Conservation (phyloP, 2,888 invertebrate genomes). For the Chouioia cunea region DNA sequence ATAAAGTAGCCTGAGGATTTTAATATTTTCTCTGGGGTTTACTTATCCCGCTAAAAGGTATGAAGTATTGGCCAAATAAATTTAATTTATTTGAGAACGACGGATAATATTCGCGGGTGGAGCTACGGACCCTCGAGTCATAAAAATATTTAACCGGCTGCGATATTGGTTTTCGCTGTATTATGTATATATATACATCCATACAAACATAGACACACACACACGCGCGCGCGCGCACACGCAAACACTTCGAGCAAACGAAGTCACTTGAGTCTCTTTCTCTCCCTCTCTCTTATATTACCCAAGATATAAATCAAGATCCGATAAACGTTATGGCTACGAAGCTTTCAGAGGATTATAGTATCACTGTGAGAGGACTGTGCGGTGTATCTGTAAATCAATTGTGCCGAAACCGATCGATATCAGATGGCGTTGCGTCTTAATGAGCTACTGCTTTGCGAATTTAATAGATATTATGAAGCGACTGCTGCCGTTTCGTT, state of each 20-base stretch:
- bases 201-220: not conserved
- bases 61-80: constrained; percentile 40
- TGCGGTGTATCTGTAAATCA: constrained; percentile 42
- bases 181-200: constrained; percentile 2
- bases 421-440: constrained; percentile 20
- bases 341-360: constrained; percentile 46
- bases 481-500: not conserved
- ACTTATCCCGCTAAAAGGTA: constrained; percentile 38
- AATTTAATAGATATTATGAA: constrained; percentile 25
- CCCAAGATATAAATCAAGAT: constrained; percentile 47
- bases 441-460: constrained; percentile 21
- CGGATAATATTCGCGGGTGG: constrained; percentile 34
- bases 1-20: constrained; percentile 12
- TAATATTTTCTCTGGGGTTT: constrained; percentile 29
- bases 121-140: constrained; percentile 32
- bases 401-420: constrained; percentile 36
- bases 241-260: too few relatives aligned
- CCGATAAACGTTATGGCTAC: constrained; percentile 47
- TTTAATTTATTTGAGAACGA: constrained; percentile 42
- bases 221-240: too few relatives aligned
- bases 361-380: constrained; percentile 29
- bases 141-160: constrained; percentile 45
- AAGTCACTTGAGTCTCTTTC: constrained; percentile 14
- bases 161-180: constrained; percentile 34
- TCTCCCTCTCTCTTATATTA: constrained; percentile 38